Conservation (phyloP, 1,140 invertebrate genomes). For the Monomorium pharaonis region DNA sequence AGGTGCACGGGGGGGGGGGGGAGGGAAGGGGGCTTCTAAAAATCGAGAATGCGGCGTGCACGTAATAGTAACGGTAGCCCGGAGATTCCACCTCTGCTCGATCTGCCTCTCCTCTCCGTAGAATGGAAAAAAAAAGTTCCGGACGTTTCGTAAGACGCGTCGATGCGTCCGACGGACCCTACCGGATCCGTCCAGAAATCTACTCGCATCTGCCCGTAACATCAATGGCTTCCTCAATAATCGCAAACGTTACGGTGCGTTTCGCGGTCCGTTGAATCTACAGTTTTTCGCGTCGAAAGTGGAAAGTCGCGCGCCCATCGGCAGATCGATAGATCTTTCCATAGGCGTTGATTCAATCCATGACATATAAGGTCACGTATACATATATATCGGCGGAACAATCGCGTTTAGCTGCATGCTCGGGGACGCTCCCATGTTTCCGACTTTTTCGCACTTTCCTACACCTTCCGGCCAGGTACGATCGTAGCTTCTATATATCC, state of each 20-base stretch:
- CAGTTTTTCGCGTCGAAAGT: slow-evolving; percentile 37
- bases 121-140: slow-evolving; percentile 1
- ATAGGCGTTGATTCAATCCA: background rate
- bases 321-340: background rate
- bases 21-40: background rate
- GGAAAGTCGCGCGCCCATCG: background rate
- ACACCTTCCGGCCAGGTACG: too few species aligned
- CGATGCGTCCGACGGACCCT: background rate
- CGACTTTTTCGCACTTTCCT: slow-evolving; percentile 33
- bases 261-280: slow-evolving; percentile 27
- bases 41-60: background rate
- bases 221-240: slow-evolving; percentile 41
- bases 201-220: background rate
- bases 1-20: background rate
- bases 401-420: background rate
- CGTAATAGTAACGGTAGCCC: slow-evolving; percentile 24
- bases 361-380: background rate
- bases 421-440: background rate
- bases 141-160: slow-evolving; percentile 29
- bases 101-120: background rate
- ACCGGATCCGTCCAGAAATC: background rate
- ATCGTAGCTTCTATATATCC: background rate
- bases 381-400: background rate
- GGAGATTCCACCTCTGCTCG: background rate
- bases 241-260: background rate